Base-by-base conservation (phyloP, 1,140 invertebrate genomes). In the silkworm (Bombyx mori) region DNA sequence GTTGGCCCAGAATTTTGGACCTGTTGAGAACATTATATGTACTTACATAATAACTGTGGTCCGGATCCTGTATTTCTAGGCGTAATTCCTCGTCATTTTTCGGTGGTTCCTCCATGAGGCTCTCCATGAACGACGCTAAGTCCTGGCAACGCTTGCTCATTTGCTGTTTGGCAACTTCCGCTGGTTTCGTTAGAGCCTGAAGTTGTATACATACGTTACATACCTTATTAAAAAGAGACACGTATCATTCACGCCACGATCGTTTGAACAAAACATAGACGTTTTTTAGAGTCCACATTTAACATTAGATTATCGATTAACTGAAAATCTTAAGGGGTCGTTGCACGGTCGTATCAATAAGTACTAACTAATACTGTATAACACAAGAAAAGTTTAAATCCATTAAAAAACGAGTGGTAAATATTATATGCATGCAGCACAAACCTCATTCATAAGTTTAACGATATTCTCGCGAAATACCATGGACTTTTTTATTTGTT, bases 111-210 rank as follows among this genome's bases (percentile, higher is more conserved):
- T 93, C 91, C 68, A 94, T 90, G 0, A 95, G 80, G 48, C 79
- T 91, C 76, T 95, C 93, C 91, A 95, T 93, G 68, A 94, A 93
- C 35, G 90, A 89, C 1, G 92, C 91, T 4, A 96, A 78, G 56
- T 94, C 92, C 78, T 94, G 93, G 66, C 92, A 93, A 12, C 91
- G 89, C 59, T 92, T 91, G 6, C 88, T 91, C 56, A 93, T 90
- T 60, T 92, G 89, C 66, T 90, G 89, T 66, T 91, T 92, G 1
- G 88, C 89, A 3, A 82, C 75, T 65, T 92, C 90, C 7, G 87
- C 86, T 1, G 88, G 89, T 65, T 90, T 90, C 10, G 90, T 89
- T 2, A 91, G 65, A 18, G 88, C 86, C 89, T 90, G 63, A 49
- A 68, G 26, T 35, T 35, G 26, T 35, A 35, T 35, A 35, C 26